These are phyloP conservation scores for Syrista parreyssii DNA, from an alignment of 2,888 invertebrate species.

Conservation along the genomic window DNA sequence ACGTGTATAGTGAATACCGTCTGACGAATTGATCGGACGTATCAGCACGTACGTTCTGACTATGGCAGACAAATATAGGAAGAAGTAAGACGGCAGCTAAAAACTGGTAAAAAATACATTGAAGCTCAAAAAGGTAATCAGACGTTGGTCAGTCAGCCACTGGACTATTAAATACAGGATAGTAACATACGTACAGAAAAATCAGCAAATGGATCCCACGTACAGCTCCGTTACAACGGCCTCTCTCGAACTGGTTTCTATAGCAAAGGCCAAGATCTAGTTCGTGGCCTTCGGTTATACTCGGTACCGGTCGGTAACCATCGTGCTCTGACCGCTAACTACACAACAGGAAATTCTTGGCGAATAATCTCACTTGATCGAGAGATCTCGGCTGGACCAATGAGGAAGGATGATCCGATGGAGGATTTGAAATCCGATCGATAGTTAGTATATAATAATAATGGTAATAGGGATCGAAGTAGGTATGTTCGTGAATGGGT, in stretches of 20 bases:
- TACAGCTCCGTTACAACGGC: conserved; percentile 27
- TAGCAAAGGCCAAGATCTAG: conserved; percentile 54
- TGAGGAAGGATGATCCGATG: background rate
- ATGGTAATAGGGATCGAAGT: background rate
- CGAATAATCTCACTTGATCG: background rate
- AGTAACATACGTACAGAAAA: background rate
- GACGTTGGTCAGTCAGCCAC: background rate
- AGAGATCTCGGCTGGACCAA: background rate
- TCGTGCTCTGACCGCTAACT: background rate
- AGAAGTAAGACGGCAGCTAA: background rate
- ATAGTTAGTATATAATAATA: background rate
- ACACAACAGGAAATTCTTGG: background rate
- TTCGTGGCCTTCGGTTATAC: conserved; percentile 47
- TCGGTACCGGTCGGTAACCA: background rate
- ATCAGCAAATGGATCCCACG: too few species aligned
- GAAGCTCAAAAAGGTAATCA: background rate
- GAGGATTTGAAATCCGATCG: background rate
- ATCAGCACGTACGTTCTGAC: background rate
- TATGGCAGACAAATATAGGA: background rate
- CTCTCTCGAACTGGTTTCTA: conserved; percentile 50
- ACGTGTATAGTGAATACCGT: background rate
- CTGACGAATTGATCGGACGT: background rate
- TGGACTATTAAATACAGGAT: background rate
- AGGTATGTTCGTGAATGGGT: background rate
- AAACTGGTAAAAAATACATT: background rate